These are phyloP conservation scores for Myocastor coypus DNA, from an alignment of 2,113 vertebrate genomes.

Conservation along the genomic window DNA sequence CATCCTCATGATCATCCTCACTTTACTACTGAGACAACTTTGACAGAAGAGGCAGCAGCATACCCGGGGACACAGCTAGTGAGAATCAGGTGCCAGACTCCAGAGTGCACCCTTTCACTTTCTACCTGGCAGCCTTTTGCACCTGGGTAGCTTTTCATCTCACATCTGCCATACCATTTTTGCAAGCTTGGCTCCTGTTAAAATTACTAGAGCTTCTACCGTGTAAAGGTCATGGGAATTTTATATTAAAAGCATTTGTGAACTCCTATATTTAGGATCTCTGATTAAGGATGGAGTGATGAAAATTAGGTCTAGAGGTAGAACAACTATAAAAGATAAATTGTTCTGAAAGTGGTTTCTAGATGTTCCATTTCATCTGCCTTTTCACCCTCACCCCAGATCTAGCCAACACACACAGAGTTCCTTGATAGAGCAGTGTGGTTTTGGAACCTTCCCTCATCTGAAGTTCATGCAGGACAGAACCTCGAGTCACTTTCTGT, in stretches of 20 bases:
- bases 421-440: conserved; percentile 44
- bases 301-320: background rate
- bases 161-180: background rate
- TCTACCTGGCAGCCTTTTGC: background rate
- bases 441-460: conserved; percentile 57
- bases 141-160: background rate
- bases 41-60: background rate
- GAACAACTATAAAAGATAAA: conserved; percentile 52
- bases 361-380: conserved; percentile 28
- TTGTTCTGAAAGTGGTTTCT: conserved; percentile 31
- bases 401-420: conserved; percentile 55
- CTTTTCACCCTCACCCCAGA: conserved; percentile 15
- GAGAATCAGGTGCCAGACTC: background rate
- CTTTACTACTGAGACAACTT: background rate
- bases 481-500: conserved; percentile 46
- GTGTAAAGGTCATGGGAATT: conserved; percentile 24
- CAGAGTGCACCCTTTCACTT: background rate
- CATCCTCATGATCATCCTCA: background rate
- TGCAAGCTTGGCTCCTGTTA: background rate
- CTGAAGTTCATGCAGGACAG: background rate
- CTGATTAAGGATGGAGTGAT: background rate
- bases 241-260: conserved; percentile 1
- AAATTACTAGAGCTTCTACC: conserved; percentile 27
- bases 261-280: conserved; percentile 32
- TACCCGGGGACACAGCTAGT: background rate